Evolutionary conservation across 1,140 invertebrate genomes (phyloP), one percentile per base, ranked within the genome.

Genomic region (Aphis craccivora): DNA sequence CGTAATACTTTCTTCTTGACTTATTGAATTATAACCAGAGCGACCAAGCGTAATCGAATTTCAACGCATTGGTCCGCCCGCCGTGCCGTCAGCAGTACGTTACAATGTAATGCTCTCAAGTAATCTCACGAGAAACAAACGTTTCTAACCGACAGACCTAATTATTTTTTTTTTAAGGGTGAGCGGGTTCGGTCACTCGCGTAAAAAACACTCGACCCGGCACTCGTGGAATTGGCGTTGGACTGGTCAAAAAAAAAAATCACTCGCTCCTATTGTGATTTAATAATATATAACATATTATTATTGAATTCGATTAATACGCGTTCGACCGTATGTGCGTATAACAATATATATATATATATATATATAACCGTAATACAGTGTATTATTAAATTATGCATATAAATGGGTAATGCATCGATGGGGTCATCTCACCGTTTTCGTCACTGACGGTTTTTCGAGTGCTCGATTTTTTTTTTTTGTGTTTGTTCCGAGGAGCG

Each of bases 281-380:
- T 14, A n/a, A 60, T 48, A 30, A 5, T 18, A 20, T 87, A 45
- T 45, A 40, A 83, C 11, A 83, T 30, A n/a, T 87, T 14, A 48
- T 20, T 87, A 87, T 30, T 30, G 45, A n/a, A 48, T 87, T 87
- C 86, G 86, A 87, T 87, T 48, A 87, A n/a, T 35, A 87, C 48
- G 30, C 87, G 87, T 51, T 88, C 48, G 87, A 23, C 87, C 86
- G 45, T 45, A 18, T 9, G 14, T 25, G 11, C 20, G 25, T 43
- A 40, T 40, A 40, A 40, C 37, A 86, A 25, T 86, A 30, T 25
- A 6, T 45, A 84, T 35, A 51, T 51, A 51, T 48, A 48, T 48
- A 48, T 48, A 18, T 14, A 48, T 83, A 83, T 0, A 83, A 1
- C 45, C 20, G 35, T 7, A 37, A 83, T 0, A 37, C 76, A 22